These are phyloP conservation scores for Scaptomyza reducta DNA, from an alignment of 2,888 invertebrate species.

Conservation along the genomic window DNA sequence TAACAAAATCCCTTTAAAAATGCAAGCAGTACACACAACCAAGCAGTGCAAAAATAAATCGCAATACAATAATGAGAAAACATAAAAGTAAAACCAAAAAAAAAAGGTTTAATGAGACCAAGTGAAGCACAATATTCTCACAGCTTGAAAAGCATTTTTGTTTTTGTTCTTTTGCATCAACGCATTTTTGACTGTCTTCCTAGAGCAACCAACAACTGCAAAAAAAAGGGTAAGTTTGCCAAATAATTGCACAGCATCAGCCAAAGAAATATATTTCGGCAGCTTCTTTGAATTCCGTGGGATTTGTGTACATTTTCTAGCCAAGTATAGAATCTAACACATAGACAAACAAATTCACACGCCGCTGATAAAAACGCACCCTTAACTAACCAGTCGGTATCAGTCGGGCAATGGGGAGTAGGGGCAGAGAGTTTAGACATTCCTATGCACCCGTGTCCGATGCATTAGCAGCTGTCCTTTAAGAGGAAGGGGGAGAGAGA, in stretches of 20 bases:
- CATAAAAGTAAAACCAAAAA: neutral
- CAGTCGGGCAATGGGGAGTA: constrained; percentile 8
- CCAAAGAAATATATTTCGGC: constrained; percentile 23
- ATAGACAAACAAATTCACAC: constrained; percentile 64
- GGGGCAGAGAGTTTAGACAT: constrained; percentile 17
- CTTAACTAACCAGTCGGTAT: constrained; percentile 39
- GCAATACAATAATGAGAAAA: neutral
- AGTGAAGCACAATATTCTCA: constrained; percentile 14
- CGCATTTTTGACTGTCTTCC: constrained; percentile 10
- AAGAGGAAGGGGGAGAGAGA: neutral
- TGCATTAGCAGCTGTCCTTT: constrained; percentile 31
- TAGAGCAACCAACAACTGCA: neutral
- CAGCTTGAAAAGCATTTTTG: constrained; percentile 36
- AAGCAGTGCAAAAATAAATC: neutral
- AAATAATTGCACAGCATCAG: constrained; percentile 36
- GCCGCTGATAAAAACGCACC: constrained; percentile 60
- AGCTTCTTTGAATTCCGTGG: constrained; percentile 31
- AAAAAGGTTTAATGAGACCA: neutral
- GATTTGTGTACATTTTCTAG: constrained; percentile 42
- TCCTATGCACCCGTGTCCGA: constrained; percentile 50
- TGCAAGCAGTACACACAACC: too few species aligned
- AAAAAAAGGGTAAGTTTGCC: constrained; percentile 53
- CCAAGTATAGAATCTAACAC: neutral
- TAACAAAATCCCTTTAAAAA: neutral
- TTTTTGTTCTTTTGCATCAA: neutral